Evolutionary conservation across 2,888 invertebrate genomes (phyloP).

Genomic region (Euzophera pinguis): DNA sequence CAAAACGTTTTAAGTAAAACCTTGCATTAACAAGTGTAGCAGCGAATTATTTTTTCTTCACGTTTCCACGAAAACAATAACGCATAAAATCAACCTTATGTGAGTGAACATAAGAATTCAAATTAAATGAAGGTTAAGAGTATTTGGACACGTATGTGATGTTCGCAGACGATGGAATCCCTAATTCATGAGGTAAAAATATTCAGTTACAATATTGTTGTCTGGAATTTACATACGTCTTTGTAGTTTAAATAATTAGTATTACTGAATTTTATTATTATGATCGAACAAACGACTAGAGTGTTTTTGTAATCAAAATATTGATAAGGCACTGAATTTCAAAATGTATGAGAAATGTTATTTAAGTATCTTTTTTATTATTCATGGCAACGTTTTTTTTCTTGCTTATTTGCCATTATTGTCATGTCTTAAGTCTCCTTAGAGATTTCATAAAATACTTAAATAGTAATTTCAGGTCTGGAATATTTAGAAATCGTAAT

Average conservation of each 20-base stretch:
- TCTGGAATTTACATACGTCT: background rate
- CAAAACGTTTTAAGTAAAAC: conserved; percentile 41
- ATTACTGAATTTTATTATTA: too few species aligned
- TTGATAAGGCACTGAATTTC: too few species aligned
- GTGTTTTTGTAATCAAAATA: too few species aligned
- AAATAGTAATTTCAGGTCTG: too few species aligned
- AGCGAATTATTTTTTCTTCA: conserved; percentile 34
- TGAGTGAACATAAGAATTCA: conserved; percentile 4
- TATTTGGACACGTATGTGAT: conserved; percentile 1
- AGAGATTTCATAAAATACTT: too few species aligned
- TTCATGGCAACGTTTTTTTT: too few species aligned
- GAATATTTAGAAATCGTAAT: background rate
- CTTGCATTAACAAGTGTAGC: conserved; percentile 40
- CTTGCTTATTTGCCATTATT: too few species aligned
- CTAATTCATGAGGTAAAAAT: conserved; percentile 5
- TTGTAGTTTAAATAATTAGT: background rate
- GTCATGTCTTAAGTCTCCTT: too few species aligned
- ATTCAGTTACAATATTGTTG: background rate
- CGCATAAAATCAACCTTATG: conserved; percentile 8
- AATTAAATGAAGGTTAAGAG: conserved; percentile 7
- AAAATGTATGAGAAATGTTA: too few species aligned
- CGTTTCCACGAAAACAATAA: background rate
- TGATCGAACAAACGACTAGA: background rate
- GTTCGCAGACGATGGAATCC: conserved; percentile 1
- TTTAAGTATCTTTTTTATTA: too few species aligned